Base-by-base conservation (phyloP, 2,113 vertebrate genomes). In the Riparia riparia region DNA sequence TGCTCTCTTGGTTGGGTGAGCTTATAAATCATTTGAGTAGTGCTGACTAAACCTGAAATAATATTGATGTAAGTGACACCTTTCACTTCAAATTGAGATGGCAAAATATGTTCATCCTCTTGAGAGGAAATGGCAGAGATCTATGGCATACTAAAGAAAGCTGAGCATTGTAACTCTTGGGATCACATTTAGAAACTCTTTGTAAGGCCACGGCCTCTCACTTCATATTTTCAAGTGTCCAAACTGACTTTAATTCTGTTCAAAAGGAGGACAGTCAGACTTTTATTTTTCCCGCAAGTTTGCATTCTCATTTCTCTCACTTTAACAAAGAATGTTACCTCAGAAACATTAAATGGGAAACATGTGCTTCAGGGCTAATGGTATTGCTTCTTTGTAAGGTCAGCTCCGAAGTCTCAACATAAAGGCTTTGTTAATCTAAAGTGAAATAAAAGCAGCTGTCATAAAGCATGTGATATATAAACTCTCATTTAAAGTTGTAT, bases 381-480 rank as follows among this genome's bases (percentile, higher is more conserved):
- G 81, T 86, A 95, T 83, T 96, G 92, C 80, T 90, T 68, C 94
- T 97, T 92, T 91, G 87, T 95, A 96, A 89, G 95, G 91, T 97
- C 97, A 97, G 57, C 65, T 94, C 97, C 93, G 95, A 97, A 97
- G 86, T 51, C 89, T 90, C 93, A 90, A 79, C 60, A 82, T 94
- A 97, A 97, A 97, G 85, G 85, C 86, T 93, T 97, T 93, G 91
- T 86, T 98, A 97, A 97, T 97, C 95, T 97, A 90, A 98, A 97
- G 79, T 96, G 96, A 98, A 98, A 98, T 96, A 97, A 96, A 98
- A 98, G 94, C 97, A 97, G 97, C 97, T 98, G 97, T 95, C 85
- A 73, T 96, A 95, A 97, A 93, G 85, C 96, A 97, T 94, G 96
- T 82, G 94, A 84, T 87, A 76, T 96, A 97, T 95, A 97, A 97